A percentile compares a stretch with the other conserved stretches of the same genome.
These are phyloP conservation scores for Phoxinus dragarum DNA, from an alignment of 2,797 vertebrate genomes.

Conservation along the genomic window DNA sequence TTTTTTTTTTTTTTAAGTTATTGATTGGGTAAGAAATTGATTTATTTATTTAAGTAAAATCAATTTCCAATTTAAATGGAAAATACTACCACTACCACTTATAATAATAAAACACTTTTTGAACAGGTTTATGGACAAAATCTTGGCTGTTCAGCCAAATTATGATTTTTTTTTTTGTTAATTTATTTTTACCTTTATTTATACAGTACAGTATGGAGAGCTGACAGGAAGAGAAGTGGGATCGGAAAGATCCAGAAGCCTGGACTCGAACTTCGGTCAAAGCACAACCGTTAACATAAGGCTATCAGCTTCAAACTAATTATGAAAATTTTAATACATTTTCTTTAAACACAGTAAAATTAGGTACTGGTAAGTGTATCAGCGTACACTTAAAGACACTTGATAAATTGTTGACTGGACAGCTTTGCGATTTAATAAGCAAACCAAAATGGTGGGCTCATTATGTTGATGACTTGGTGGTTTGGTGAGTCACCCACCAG, in stretches of 20 bases:
- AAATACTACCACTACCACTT: background rate
- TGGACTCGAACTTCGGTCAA: background rate
- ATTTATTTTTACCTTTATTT: background rate
- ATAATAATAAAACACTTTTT: background rate
- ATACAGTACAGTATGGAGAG: background rate
- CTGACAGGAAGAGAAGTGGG: background rate
- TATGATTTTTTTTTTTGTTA: background rate
- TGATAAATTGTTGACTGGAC: background rate
- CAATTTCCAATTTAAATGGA: background rate
- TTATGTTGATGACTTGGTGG: background rate
- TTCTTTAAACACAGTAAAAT: background rate
- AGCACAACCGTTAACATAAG: background rate
- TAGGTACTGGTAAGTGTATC: background rate
- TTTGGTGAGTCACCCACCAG: constrained; percentile 82
- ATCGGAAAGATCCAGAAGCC: background rate
- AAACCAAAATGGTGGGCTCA: background rate
- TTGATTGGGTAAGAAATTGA: background rate
- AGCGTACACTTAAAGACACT: too few relatives aligned
- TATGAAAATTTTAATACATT: background rate
- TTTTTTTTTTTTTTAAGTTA: background rate
- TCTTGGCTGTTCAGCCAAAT: background rate
- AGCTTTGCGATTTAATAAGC: background rate
- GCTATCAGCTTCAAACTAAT: background rate
- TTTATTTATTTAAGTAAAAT: background rate
- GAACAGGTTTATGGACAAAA: background rate